Evolutionary conservation across 2,888 invertebrate genomes (phyloP), one percentile per base, ranked within the genome.

Genomic region (Ophraella communa): DNA sequence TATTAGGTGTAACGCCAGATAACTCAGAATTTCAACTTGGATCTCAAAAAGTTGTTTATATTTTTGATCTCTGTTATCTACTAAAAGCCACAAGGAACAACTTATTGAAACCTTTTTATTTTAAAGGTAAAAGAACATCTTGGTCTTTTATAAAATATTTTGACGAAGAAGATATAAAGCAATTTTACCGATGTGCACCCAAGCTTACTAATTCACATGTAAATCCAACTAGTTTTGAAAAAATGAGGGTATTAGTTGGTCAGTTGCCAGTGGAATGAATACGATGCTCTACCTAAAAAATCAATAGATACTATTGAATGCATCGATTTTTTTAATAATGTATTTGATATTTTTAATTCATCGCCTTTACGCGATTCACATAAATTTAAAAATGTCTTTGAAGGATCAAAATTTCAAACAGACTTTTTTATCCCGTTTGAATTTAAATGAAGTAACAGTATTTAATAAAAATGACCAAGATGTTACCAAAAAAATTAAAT

Each of bases 221-320:
- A 7, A 47, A 54, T 61, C 71, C 68, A 53, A 65, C 59, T 11
- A 69, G 58, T 44, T 71, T 73, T 58, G 62, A 73, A 55, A 73
- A 69, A 55, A 71, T 71, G 70, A 67, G 64, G 27, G 72, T 33
- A 62, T 73, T 1, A 73, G 73, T 62, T 27, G 45, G 14, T 68
- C 72, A 35, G 71, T 73, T 11, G 66, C 73, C 42, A 55, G 67
- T 39, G 68, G 58, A n/a, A 51, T 75, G 52, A 63, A 63, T n/a
- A n/a, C n/a, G n/a, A n/a, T n/a, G n/a, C n/a, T n/a, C n/a, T n/a
- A n/a, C n/a, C n/a, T n/a, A n/a, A n/a, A n/a, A n/a, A n/a, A n/a
- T n/a, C n/a, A n/a, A n/a, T n/a, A n/a, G n/a, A n/a, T n/a, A n/a
- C n/a, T n/a, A n/a, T n/a, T n/a, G n/a, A n/a, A n/a, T n/a, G n/a